Evolutionary conservation across 2,797 vertebrate genomes (phyloP).

Genomic region (Tachyglossus aculeatus): DNA sequence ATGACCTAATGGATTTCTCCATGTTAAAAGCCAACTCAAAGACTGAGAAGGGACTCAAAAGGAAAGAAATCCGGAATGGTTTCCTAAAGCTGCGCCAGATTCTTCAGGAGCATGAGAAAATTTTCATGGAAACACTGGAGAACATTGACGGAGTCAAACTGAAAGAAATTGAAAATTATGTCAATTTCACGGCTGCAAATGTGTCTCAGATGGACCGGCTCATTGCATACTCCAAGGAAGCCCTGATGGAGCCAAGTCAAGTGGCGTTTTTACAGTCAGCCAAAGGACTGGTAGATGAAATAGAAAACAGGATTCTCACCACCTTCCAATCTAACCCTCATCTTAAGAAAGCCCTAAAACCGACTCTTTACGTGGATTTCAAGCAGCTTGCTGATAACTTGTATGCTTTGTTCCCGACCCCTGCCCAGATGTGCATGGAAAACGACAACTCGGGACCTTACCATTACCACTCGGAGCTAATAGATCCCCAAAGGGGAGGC

Average conservation of each 20-base stretch:
- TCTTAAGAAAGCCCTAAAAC: slow-evolving; percentile 56
- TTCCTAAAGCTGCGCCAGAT: slow-evolving; percentile 63
- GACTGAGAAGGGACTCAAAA: slow-evolving; percentile 62
- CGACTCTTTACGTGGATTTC: slow-evolving; percentile 59
- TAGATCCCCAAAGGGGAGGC: slow-evolving; percentile 51
- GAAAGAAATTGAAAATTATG: slow-evolving; percentile 64
- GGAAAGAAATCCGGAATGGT: slow-evolving; percentile 64
- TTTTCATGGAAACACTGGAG: slow-evolving; percentile 65
- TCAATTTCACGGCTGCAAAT: slow-evolving; percentile 36
- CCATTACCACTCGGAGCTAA: slow-evolving; percentile 53
- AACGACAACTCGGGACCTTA: slow-evolving; percentile 41
- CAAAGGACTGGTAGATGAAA: slow-evolving; percentile 64
- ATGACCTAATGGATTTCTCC: slow-evolving; percentile 68
- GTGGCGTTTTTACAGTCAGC: slow-evolving; percentile 68
- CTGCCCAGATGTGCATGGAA: slow-evolving; percentile 29
- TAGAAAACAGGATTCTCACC: slow-evolving; percentile 58
- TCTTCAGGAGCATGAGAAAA: slow-evolving; percentile 65
- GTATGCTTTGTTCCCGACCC: slow-evolving; percentile 51
- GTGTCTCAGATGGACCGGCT: slow-evolving; percentile 65
- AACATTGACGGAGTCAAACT: slow-evolving; percentile 65
- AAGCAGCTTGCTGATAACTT: slow-evolving; percentile 51
- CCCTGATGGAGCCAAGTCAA: slow-evolving; percentile 67
- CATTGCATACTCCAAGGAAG: slow-evolving; percentile 67
- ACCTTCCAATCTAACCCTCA: slow-evolving; percentile 58
- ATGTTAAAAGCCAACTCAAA: slow-evolving; percentile 67